Evolutionary conservation across 2,113 vertebrate species (phyloP), one percentile per base, ranked within the genome.

Genomic region (Dromiciops gliroides): DNA sequence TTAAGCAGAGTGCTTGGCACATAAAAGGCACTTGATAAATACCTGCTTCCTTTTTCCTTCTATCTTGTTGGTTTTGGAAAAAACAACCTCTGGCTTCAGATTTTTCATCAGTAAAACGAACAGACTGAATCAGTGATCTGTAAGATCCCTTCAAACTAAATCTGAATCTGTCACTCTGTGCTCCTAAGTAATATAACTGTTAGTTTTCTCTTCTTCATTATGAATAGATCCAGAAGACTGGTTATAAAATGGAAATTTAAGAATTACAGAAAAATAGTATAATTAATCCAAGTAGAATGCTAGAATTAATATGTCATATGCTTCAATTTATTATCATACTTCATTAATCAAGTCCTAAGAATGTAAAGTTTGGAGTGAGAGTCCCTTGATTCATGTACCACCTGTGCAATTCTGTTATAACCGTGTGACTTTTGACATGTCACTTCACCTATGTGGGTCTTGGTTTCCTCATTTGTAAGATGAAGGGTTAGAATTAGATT

Each of bases 241-340:
- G 93, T 98, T 98, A 93, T 92, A 95, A 95, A 95, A 97, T 98
- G 92, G 97, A 95, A 88, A 95, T 96, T 52, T 95, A 95, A 93
- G 95, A 97, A 97, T 97, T 96, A 93, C 94, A 96, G 96, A 93
- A 94, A 67, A 89, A 95, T 89, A 98, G 90, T 96, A 53, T 96
- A 96, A 97, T 98, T 98, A 95, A 96, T 98, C 7, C 91, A 98
- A 44, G 92, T 96, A 92, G 67, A 98, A 94, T 89, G 89, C 95
- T 97, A 94, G 90, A 97, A 97, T 97, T 97, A 96, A 95, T 96
- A 50, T 98, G 96, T 97, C 96, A 96, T 24, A 37, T 94, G 97
- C 44, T 96, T 96, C 98, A 44, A 95, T 98, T 98, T 97, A 97
- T 97, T 91, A 50, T 44, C 37, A 48, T 96, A 92, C 75, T 53